Conservation (phyloP, 2,888 invertebrate species). For the Xanthorhoe spadicearia region DNA sequence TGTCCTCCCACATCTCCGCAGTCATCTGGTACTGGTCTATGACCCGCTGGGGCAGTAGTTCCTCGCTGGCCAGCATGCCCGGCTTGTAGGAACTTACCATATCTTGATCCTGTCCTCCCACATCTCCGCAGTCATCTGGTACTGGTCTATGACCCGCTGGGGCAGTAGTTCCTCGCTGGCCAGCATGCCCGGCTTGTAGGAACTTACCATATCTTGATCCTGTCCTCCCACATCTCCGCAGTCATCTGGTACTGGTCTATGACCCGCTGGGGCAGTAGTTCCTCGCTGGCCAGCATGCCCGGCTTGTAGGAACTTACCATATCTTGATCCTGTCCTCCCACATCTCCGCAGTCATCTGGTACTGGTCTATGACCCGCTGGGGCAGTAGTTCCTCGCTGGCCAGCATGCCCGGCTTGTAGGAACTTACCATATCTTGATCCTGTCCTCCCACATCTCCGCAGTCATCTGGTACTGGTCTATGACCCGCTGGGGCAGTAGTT, state of each 20-base stretch:
- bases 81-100: conserved; percentile 92
- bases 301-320: conserved; percentile 95
- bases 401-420: conserved; percentile 95
- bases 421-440: too few relatives aligned
- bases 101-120: conserved; percentile 99
- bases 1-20: conserved; percentile 99
- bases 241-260: conserved; percentile 99
- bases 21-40: conserved; percentile 99
- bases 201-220: too few relatives aligned
- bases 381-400: conserved; percentile 96
- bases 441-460: conserved; percentile 99
- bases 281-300: conserved; percentile 96
- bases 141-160: conserved; percentile 98
- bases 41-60: conserved; percentile 96
- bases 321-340: conserved; percentile 99
- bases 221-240: conserved; percentile 99
- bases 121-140: conserved; percentile 99
- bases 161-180: conserved; percentile 96
- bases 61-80: conserved; percentile 96
- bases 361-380: conserved; percentile 98
- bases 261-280: conserved; percentile 96
- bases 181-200: conserved; percentile 95
- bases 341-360: conserved; percentile 99
- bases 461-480: conserved; percentile 99
- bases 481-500: conserved; percentile 96